phyloP scores from a whole-genome alignment of 35 echinoderm and acorn worm species.

The Apostichopus parvimensis region DNA sequence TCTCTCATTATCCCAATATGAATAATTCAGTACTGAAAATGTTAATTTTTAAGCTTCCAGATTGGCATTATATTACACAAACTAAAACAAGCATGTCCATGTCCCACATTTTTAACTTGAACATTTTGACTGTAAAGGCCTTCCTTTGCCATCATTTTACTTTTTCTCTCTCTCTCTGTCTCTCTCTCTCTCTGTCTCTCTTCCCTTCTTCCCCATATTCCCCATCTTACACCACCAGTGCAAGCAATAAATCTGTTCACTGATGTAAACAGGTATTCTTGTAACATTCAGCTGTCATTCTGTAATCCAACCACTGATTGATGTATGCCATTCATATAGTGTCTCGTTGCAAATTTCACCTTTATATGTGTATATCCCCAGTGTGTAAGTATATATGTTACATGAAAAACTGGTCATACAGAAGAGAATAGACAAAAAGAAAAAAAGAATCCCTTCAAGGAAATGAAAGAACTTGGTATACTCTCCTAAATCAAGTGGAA shows the following conservation, averaged over 20 bases:
- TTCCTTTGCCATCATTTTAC: too few relatives aligned
- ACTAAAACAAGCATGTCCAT: neutral
- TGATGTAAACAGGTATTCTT: constrained; percentile 53
- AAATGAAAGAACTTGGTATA: too few relatives aligned
- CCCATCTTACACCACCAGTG: too few relatives aligned
- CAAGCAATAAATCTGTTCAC: constrained; percentile 15
- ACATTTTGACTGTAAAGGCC: neutral
- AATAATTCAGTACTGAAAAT: neutral
- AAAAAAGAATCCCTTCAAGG: too few relatives aligned
- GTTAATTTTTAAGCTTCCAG: neutral
- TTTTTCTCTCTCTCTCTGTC: too few relatives aligned
- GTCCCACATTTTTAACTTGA: neutral
- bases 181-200: neutral
- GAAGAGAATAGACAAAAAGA: too few relatives aligned
- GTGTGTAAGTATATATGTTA: too few relatives aligned
- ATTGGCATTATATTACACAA: neutral
- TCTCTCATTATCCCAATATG: neutral
- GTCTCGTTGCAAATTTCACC: neutral
- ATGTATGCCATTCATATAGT: constrained; percentile 15
- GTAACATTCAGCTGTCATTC: constrained; percentile 37
- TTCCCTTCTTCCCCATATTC: neutral
- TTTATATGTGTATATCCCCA: too few relatives aligned
- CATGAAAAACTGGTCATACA: too few relatives aligned
- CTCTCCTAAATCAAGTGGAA: too few relatives aligned
- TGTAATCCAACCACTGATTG: constrained; percentile 38